Percentiles rank a stretch among this genome's conserved stretches.
phyloP scores from a whole-genome alignment of 64 coral and sea anemone genomes.

The Dendronephthya gigantea region DNA sequence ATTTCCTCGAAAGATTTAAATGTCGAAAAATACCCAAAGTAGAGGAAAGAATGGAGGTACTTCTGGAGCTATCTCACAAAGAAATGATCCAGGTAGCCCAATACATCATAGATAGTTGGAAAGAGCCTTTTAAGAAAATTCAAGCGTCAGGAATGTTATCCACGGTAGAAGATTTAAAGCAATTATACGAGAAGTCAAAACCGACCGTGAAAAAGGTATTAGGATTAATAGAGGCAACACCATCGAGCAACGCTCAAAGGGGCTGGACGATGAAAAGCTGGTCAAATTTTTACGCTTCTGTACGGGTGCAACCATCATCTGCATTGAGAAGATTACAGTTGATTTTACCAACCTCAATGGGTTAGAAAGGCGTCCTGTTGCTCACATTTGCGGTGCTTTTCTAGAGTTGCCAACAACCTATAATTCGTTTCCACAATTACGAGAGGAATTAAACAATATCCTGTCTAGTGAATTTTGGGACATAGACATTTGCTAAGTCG shows the following conservation, averaged over 20 bases:
- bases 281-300: constrained; percentile 19
- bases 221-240: neutral
- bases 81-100: constrained; percentile 28
- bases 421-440: neutral
- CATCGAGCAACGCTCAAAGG: constrained; percentile 13
- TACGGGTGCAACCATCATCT: constrained; percentile 12
- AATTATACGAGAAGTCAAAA: neutral
- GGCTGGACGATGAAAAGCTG: constrained; percentile 23
- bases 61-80: constrained; percentile 27
- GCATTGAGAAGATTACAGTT: neutral
- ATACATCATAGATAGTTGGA: constrained; percentile 24
- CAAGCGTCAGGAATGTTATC: neutral
- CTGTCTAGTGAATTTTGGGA: neutral
- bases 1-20: constrained; percentile 27
- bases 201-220: constrained; percentile 16
- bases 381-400: constrained; percentile 35
- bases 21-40: neutral
- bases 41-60: neutral
- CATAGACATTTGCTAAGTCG: neutral
- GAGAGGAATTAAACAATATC: neutral
- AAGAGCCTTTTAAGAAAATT: neutral
- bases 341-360: constrained; percentile 24
- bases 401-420: constrained; percentile 35
- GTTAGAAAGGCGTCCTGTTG: constrained; percentile 26
- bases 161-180: neutral